phyloP scores from a whole-genome alignment of 2,113 vertebrate genomes.

The Acrocephalus arundinaceus region DNA sequence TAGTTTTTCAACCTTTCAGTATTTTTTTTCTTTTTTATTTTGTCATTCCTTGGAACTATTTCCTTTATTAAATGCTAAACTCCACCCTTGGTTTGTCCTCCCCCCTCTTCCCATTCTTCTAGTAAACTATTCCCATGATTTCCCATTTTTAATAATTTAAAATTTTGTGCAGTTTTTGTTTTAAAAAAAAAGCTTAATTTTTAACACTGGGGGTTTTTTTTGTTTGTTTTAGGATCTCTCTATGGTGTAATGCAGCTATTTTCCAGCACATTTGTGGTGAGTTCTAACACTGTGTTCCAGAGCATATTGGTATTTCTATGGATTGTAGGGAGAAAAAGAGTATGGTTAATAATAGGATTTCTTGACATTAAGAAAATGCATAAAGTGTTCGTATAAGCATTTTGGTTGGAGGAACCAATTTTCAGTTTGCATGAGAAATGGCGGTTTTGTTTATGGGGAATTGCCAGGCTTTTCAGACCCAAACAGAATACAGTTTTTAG shows the following conservation, averaged over 20 bases:
- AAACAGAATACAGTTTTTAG: neutral
- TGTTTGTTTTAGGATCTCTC: conserved; percentile 83
- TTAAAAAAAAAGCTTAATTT: neutral
- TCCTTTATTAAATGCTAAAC: neutral
- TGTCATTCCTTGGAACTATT: neutral
- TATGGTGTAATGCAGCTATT: conserved; percentile 93
- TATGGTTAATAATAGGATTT: neutral
- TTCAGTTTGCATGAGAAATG: neutral
- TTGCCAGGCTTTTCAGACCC: neutral
- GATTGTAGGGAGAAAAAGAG: neutral
- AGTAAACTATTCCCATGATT: neutral
- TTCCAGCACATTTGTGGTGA: conserved; percentile 94
- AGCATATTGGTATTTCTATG: neutral
- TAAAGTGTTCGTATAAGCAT: neutral
- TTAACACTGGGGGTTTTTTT: neutral
- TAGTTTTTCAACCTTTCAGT: neutral
- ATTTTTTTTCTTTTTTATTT: neutral
- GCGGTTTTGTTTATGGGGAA: neutral
- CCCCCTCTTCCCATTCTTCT: neutral
- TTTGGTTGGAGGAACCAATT: neutral
- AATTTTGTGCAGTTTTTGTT: neutral
- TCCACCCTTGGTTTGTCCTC: neutral
- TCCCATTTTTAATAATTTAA: neutral
- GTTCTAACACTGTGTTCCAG: conserved; percentile 36
- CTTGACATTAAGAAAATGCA: neutral